Evolutionary conservation across 2,888 invertebrate genomes (phyloP).

Genomic region (Athrips mouffetella): DNA sequence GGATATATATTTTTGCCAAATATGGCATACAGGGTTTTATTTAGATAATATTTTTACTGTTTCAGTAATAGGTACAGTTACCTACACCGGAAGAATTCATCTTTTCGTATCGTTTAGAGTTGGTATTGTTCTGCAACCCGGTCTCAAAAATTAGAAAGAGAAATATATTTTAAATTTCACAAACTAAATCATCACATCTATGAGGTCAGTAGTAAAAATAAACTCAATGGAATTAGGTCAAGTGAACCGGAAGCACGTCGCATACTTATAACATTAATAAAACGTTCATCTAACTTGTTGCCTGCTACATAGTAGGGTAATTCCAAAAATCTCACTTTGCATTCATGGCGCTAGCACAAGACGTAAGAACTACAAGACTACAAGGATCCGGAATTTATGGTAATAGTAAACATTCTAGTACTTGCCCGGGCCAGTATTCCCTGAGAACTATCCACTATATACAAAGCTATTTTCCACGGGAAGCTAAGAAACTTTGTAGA

Average conservation of each 20-base stretch:
- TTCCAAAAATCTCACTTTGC: constrained; percentile 24
- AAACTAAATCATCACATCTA: too few species aligned
- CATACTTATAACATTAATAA: neutral
- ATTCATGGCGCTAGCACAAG: constrained; percentile 30
- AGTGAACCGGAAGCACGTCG: too few species aligned
- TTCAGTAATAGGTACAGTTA: too few species aligned
- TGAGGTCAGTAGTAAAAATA: too few species aligned
- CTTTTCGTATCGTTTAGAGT: too few species aligned
- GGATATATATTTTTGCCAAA: neutral
- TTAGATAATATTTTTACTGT: too few species aligned
- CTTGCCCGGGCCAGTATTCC: constrained; percentile 31
- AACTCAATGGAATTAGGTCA: too few species aligned
- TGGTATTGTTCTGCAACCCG: too few species aligned
- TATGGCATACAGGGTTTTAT: too few species aligned
- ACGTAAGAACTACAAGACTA: constrained; percentile 34
- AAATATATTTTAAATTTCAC: too few species aligned
- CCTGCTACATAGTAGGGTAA: constrained; percentile 6
- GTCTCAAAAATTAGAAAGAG: too few species aligned
- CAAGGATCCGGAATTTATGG: constrained; percentile 41
- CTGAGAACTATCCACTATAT: constrained; percentile 20
- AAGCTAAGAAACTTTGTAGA: constrained; percentile 8
- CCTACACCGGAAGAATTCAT: too few species aligned
- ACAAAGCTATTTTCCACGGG: constrained; percentile 17
- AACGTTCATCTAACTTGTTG: constrained; percentile 5
- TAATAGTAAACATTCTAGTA: constrained; percentile 40